Conservation (phyloP, 2,113 vertebrate species). For the Chrysemys picta region DNA sequence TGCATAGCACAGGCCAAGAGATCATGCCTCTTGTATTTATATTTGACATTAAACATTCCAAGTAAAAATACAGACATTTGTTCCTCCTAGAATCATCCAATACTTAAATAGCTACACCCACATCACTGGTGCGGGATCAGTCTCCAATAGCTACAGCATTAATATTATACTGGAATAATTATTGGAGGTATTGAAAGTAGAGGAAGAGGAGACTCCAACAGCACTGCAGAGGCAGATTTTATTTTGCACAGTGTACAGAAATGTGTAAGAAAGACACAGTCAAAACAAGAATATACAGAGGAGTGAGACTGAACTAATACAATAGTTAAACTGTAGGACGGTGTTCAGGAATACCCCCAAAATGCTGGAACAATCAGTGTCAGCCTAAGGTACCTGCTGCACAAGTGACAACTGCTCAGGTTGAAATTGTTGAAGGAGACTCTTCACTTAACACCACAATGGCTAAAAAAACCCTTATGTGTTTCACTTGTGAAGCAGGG, state of each 20-base stretch:
- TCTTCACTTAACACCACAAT: not conserved
- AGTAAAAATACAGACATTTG: not conserved
- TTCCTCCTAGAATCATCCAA: not conserved
- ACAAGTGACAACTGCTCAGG: not conserved
- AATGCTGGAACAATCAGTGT: fast-evolving
- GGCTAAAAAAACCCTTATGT: not conserved
- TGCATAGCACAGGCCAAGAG: not conserved
- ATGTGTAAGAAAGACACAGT: not conserved
- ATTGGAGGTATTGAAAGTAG: not conserved
- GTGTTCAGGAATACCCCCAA: not conserved
- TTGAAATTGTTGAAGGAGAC: not conserved
- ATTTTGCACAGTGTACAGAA: not conserved
- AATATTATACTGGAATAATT: not conserved
- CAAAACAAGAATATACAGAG: fast-evolving
- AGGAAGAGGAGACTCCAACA: not conserved
- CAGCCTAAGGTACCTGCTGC: not conserved
- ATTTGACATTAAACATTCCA: not conserved
- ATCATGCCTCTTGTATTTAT: not conserved
- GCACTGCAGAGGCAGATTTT: not conserved
- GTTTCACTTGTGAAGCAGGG: not conserved
- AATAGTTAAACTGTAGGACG: not conserved
- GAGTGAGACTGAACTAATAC: not conserved
- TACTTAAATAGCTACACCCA: not conserved
- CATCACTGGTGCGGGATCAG: not conserved
- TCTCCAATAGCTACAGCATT: not conserved